Base-by-base conservation (phyloP, 1,140 invertebrate species). In the Leptestheria dahalacensis region DNA sequence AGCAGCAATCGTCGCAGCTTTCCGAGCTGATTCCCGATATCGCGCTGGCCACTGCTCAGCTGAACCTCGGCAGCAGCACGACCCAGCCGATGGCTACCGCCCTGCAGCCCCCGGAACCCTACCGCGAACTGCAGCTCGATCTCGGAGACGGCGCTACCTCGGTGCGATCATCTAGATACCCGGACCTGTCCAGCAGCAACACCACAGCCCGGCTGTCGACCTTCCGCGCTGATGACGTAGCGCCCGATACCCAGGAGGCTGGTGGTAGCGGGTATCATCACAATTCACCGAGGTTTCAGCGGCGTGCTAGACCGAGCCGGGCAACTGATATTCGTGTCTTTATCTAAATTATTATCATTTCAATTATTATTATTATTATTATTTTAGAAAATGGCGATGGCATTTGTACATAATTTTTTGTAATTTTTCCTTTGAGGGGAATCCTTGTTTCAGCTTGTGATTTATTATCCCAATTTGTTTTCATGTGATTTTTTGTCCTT, bases 11-110 rank as follows among this genome's bases (percentile, higher is more conserved):
- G 84, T 55, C 80, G 81, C 81, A 83, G 65, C 71, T 88, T 33
- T 88, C 85, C 53, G 85, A 86, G 63, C 81, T 85, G 65, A 88
- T 90, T 83, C 87, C 87, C 1, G 87, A 90, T 70, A 86, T 90
- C 51, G 86, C 87, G n/a, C 86, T 89, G 83, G 86, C 86, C 29
- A 87, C 86, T 0, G 78, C 83, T 2, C 83, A 83, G 0, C 74
- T 87, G 47, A 78, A 78, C 12, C 81, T 56, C 53, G 53, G n/a
- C 41, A 15, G 24, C 12, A 41, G 53, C 28, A 26, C 51, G 23
- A 18, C 50, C n/a, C n/a, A 41, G 33, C 33, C 6, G 18, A 25
- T 51, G 18, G 58, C 48, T 26, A 48, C 48, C 21, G 20, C 58
- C 61, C 73, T 86, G 53, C 80, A 82, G 65, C 70, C 88, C 48